phyloP scores from a whole-genome alignment of 1,140 invertebrate genomes.

The Micrasema longulum region DNA sequence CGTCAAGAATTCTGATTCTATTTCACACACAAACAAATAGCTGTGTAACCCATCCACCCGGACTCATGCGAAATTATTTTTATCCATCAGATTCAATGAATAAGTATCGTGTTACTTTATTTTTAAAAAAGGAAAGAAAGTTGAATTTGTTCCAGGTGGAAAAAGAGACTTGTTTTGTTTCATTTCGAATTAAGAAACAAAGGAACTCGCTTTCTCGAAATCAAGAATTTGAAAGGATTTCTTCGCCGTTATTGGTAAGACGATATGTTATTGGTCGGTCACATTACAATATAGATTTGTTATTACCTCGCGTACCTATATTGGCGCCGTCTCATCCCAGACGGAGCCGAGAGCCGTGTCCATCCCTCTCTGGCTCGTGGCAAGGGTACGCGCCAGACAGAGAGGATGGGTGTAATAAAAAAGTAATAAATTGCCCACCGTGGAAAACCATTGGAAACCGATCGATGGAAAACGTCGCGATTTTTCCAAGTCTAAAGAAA shows the following conservation, averaged over 20 bases:
- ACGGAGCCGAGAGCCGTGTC: slow-evolving; percentile 15
- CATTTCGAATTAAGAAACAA: background rate
- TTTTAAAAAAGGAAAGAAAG: too few relatives aligned
- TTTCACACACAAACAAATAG: too few relatives aligned
- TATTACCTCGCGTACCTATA: slow-evolving; percentile 39
- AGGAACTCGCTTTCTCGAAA: slow-evolving; percentile 2
- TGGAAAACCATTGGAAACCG: slow-evolving; percentile 53
- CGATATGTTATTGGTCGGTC: slow-evolving; percentile 43
- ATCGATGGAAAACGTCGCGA: slow-evolving; percentile 49
- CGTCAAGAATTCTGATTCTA: too few relatives aligned
- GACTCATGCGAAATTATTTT: too few relatives aligned
- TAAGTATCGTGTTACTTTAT: too few relatives aligned
- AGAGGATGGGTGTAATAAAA: slow-evolving; percentile 49
- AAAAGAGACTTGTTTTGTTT: too few relatives aligned
- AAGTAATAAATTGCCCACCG: slow-evolving; percentile 55
- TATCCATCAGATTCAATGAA: too few relatives aligned
- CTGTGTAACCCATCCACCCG: too few relatives aligned
- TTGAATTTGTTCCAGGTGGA: too few relatives aligned
- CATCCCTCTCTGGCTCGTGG: background rate
- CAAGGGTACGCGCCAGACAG: slow-evolving; percentile 20
- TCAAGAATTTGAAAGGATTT: background rate
- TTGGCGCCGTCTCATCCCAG: slow-evolving; percentile 28
- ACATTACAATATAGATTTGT: slow-evolving; percentile 55
- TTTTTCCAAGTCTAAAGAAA: slow-evolving; percentile 45
- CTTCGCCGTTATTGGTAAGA: slow-evolving; percentile 32